Base-by-base conservation (phyloP, 2,113 vertebrate species). In the Holacanthus passer region DNA sequence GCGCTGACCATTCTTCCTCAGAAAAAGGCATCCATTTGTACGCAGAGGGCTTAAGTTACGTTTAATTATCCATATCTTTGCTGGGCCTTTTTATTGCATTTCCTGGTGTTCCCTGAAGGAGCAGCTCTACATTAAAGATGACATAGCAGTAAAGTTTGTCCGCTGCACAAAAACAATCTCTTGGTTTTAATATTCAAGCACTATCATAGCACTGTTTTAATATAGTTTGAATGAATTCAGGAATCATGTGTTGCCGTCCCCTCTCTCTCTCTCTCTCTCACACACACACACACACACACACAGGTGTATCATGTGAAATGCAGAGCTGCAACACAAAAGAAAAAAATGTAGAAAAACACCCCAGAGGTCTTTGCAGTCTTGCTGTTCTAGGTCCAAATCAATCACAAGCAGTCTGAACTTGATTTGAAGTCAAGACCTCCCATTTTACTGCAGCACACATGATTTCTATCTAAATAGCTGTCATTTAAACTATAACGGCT, bases 51-150 rank as follows among this genome's bases (percentile, higher is more conserved):
- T 7, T 17, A 16, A 19, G n/a, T 41, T 24, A 10, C 41, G 22
- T 58, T 52, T 50, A 7, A 37, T 4, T 8, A 37, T 19, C 19
- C 24, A n/a, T 16, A 24, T 4, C 8, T 65, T 7, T 32, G 4
- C 13, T 32, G 27, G 29, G 29, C 31, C 27, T 39, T 73, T 62
- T 77, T 66, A 70, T 85, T 79, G 56, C 52, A 75, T 67, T 59
- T 63, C 29, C 52, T 66, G 22, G 17, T 8, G 9, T 66, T 79
- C 48, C 70, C n/a, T 65, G n/a, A 65, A 62, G 47, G 22, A 71
- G 71, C 70, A 63, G 60, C 71, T 65, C n/a, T 22, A 73, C 22
- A 20, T 45, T 39, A 59, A 50, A 75, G 13, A 71, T 48, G 56
- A 83, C 13, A 22, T 31, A 52, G 73, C 27, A 63, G 43, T 71